Evolutionary conservation across 2,888 invertebrate species (phyloP).

Genomic region (Galerucella pusilla): DNA sequence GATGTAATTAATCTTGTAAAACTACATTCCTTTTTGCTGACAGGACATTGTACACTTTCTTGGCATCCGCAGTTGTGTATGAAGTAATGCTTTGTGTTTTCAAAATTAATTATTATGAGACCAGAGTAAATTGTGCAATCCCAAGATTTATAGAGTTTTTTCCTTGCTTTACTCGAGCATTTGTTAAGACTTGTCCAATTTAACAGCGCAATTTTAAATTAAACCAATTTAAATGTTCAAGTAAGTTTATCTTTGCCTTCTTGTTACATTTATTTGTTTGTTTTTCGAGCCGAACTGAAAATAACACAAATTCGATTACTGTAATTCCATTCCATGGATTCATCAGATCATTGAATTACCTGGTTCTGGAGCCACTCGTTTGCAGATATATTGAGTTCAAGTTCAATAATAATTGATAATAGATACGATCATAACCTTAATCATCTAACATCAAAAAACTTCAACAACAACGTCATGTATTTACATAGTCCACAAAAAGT

Average conservation of each 20-base stretch:
- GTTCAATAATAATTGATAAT: no score
- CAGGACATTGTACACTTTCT: conserved; percentile 35
- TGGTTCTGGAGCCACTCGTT: no score
- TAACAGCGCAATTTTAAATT: conserved; percentile 35
- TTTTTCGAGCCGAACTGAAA: no score
- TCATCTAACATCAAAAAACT: no score
- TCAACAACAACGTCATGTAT: no score
- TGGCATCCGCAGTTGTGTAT: conserved; percentile 30
- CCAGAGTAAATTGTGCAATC: conserved; percentile 39
- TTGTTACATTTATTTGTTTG: not conserved
- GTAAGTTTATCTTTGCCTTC: not conserved
- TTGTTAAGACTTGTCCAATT: conserved; percentile 36
- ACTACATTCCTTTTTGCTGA: conserved; percentile 30
- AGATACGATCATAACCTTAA: no score
- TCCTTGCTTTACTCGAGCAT: conserved; percentile 13
- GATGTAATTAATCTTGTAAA: conserved; percentile 22
- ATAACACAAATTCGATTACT: no score
- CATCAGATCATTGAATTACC: no score
- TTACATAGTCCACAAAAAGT: no score
- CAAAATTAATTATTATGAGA: conserved; percentile 31
- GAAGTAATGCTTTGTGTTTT: conserved; percentile 34
- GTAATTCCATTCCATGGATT: no score
- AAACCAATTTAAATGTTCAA: conserved; percentile 32
- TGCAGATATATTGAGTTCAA: no score
- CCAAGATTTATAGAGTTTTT: conserved; percentile 36